These are phyloP conservation scores for Polymixis flavicincta DNA, from an alignment of 2,888 invertebrate genomes.

Conservation along the genomic window DNA sequence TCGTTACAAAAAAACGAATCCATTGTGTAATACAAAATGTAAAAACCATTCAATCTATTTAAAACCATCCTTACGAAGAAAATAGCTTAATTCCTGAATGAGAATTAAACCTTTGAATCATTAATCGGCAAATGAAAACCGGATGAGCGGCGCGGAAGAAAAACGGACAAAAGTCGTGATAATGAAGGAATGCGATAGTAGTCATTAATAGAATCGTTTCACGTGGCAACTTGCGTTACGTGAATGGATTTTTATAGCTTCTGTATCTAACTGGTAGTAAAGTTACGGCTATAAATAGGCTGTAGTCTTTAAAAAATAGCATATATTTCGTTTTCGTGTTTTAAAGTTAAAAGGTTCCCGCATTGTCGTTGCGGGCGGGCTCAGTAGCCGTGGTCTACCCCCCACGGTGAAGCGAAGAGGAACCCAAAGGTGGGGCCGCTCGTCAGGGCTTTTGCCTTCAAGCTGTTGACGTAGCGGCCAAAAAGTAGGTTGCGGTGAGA, in stretches of 20 bases:
- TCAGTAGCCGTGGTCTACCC: too few species aligned
- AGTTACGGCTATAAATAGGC: conserved; percentile 17
- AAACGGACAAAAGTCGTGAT: conserved; percentile 49
- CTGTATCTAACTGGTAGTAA: not conserved
- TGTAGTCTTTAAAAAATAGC: not conserved
- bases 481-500: too few species aligned
- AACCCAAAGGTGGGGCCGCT: too few species aligned
- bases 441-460: too few species aligned
- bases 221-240: conserved; percentile 30
- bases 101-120: conserved; percentile 60
- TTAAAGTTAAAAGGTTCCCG: too few species aligned
- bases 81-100: conserved; percentile 57
- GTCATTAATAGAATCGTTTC: conserved; percentile 54
- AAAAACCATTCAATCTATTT: conserved; percentile 49
- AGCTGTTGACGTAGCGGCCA: too few species aligned
- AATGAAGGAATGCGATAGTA: conserved; percentile 52
- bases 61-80: conserved; percentile 28
- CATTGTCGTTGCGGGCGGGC: too few species aligned
- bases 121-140: conserved; percentile 58
- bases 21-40: conserved; percentile 30
- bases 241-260: conserved; percentile 30
- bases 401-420: too few species aligned
- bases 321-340: too few species aligned
- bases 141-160: conserved; percentile 50
- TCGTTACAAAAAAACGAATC: conserved; percentile 17